Evolutionary conservation across 2,113 vertebrate species (phyloP).

Genomic region (Cygnus atratus): DNA sequence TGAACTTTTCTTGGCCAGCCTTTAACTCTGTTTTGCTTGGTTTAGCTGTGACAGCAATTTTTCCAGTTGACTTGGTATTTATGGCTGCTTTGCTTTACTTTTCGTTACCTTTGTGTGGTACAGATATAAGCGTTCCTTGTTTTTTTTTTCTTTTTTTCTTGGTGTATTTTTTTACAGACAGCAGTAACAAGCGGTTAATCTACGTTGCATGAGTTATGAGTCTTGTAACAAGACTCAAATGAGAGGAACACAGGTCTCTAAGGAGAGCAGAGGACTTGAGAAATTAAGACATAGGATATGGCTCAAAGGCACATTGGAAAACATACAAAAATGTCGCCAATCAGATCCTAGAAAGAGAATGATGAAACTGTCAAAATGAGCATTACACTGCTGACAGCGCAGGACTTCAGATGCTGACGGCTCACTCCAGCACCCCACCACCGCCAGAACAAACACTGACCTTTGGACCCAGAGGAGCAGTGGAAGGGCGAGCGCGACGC

Average conservation of each 20-base stretch:
- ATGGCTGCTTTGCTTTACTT: not conserved
- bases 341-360: not conserved
- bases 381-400: not conserved
- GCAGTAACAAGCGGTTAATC: not conserved
- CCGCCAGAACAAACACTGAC: not conserved
- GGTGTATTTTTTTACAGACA: not conserved
- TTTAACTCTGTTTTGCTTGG: not conserved
- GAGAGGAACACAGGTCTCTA: not conserved
- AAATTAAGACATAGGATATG: not conserved
- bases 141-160: not conserved
- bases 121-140: no score
- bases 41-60: not conserved
- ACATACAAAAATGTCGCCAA: not conserved
- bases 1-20: not conserved
- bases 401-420: not conserved
- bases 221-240: not conserved
- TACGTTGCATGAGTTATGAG: not conserved
- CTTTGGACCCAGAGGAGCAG: not conserved
- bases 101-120: not conserved
- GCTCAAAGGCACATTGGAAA: not conserved
- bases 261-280: not conserved
- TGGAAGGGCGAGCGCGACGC: not conserved
- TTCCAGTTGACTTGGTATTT: not conserved
- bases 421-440: not conserved
- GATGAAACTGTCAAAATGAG: not conserved